Base-by-base conservation (phyloP, 2,113 vertebrate species). In the Myiopsitta monachus region DNA sequence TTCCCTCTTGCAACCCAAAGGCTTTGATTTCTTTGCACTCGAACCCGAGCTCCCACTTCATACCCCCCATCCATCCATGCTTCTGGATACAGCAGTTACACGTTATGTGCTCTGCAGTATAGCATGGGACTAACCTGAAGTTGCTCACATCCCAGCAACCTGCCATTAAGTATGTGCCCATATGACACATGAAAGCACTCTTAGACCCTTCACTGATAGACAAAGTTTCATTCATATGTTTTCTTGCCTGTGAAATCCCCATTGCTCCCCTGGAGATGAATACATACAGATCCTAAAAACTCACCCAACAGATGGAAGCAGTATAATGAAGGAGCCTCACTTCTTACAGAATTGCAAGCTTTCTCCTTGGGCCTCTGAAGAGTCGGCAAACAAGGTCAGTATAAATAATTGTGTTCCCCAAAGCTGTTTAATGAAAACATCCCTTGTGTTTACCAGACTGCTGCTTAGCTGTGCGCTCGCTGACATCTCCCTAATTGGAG, bases 371-470 rank as follows among this genome's bases (percentile, higher is more conserved):
- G 91, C 92, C 87, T 97, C 62, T 95, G 92, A 98, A 95, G 91
- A 97, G 63, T 9, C 44, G 38, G 92, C 96, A 97, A 97, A 88
- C 94, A 97, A 97, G 97, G 94, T 96, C 97, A 94, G 77, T 73
- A 91, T 96, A 97, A 98, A 97, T 89, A 95, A 93, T 94, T 94
- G 84, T 95, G 83, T 88, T 96, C 97, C 97, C 96, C 88, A 96
- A 96, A 94, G 92, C 94, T 97, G 97, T 97, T 98, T 97, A 96
- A 96, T 95, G 91, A 96, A 97, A 98, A 94, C 94, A 92, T 94
- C 88, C 74, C 76, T 83, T 83, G 18, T 96, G 95, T 97, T 96
- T 96, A 97, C 97, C 94, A 97, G 95, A 66, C 79, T 94, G 92
- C 92, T 94, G 90, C 97, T 96, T 93, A 92, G 97, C 96, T 6